Conservation (phyloP, 2,888 invertebrate genomes). For the Anaspis maculata region DNA sequence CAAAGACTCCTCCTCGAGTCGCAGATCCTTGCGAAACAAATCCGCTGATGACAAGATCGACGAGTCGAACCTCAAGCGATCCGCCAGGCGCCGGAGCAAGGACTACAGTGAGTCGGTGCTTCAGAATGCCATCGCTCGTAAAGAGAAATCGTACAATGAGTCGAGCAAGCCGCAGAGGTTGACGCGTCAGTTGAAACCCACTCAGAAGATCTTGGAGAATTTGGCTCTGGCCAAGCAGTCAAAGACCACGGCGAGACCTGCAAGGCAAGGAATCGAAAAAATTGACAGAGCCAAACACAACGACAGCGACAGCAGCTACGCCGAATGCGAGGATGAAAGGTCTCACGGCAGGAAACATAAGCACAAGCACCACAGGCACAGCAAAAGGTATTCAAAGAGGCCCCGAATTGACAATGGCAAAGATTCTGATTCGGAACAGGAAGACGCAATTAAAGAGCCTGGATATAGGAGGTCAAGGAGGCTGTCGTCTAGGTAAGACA, state of each 20-base stretch:
- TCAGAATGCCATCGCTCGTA: constrained; percentile 63
- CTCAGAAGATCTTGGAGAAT: constrained; percentile 58
- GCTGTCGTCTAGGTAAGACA: too few relatives aligned
- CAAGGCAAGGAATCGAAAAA: constrained; percentile 3
- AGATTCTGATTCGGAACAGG: constrained; percentile 24
- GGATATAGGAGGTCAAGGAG: too few relatives aligned
- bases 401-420: constrained; percentile 17
- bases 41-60: constrained; percentile 19
- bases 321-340: constrained; percentile 12
- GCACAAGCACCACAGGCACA: constrained; percentile 16
- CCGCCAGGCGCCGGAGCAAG: constrained; percentile 55
- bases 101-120: constrained; percentile 55
- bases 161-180: constrained; percentile 42
- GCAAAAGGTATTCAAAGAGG: constrained; percentile 21
- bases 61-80: constrained; percentile 49
- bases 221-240: constrained; percentile 43
- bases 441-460: too few relatives aligned
- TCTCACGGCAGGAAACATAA: constrained; percentile 15
- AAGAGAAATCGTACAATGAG: constrained; percentile 61
- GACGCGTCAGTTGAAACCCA: constrained; percentile 56
- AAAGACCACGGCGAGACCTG: constrained; percentile 12
- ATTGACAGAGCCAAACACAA: too few relatives aligned
- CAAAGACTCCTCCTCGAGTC: constrained; percentile 34
- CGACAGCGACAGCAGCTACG: constrained; percentile 14
- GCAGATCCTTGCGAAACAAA: constrained; percentile 39